Conservation (phyloP, 2,888 invertebrate species). For the Drosophila robusta region DNA sequence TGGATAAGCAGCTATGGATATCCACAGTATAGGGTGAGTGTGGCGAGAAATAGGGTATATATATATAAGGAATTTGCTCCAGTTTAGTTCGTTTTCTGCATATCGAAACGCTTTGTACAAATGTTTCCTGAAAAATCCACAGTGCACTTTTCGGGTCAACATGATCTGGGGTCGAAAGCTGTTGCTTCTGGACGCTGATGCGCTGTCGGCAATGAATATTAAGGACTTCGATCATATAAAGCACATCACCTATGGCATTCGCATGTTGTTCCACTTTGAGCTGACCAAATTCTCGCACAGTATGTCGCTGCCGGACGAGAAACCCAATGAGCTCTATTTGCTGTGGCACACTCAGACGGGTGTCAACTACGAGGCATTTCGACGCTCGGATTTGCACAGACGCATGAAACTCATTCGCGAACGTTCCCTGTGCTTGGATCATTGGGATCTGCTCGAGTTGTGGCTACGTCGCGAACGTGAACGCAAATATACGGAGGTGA, state of each 20-base stretch:
- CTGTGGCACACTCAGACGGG: slow-evolving; percentile 86
- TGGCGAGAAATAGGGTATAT: too few species aligned
- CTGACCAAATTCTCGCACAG: slow-evolving; percentile 74
- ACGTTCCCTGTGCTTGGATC: slow-evolving; percentile 84
- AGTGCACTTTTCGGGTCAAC: slow-evolving; percentile 85
- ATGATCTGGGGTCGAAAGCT: slow-evolving; percentile 85
- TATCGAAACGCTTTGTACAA: background rate
- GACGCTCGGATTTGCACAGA: slow-evolving; percentile 86
- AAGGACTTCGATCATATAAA: slow-evolving; percentile 85
- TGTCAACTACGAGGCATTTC: slow-evolving; percentile 85
- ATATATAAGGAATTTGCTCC: too few species aligned
- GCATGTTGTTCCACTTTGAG: slow-evolving; percentile 85
- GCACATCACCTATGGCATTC: slow-evolving; percentile 82
- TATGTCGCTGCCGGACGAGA: slow-evolving; percentile 64
- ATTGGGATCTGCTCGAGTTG: slow-evolving; percentile 86
- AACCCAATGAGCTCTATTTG: slow-evolving; percentile 86
- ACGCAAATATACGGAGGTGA: slow-evolving; percentile 41
- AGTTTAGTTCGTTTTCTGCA: too few species aligned
- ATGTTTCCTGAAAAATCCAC: slow-evolving; percentile 5
- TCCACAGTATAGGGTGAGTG: slow-evolving; percentile 86
- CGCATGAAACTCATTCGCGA: slow-evolving; percentile 86
- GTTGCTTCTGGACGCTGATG: slow-evolving; percentile 85
- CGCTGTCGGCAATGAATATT: slow-evolving; percentile 86
- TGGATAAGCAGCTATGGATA: slow-evolving; percentile 86
- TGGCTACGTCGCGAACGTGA: slow-evolving; percentile 62